A percentile compares a stretch with the other conserved stretches of the same genome.
phyloP scores from a whole-genome alignment of 2,797 vertebrate species.

The Setipinna tenuifilis region DNA sequence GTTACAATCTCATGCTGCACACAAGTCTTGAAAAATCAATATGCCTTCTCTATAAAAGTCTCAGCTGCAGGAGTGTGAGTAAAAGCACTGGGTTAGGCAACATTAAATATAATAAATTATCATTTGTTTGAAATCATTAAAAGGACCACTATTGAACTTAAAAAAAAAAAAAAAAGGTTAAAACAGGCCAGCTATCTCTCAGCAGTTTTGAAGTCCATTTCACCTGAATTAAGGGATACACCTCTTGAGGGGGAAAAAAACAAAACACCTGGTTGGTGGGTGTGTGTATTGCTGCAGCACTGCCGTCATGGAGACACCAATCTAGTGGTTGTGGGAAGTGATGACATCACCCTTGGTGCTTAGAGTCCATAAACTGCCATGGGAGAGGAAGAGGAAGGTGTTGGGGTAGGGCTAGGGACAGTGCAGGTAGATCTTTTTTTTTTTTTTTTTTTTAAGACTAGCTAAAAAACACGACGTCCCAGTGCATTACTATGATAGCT shows the following conservation, averaged over 20 bases:
- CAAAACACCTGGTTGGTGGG: slow-evolving; percentile 26
- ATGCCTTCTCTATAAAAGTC: slow-evolving; percentile 4
- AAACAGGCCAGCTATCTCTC: background rate
- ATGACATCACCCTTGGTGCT: slow-evolving; percentile 46
- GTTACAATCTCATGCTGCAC: slow-evolving; percentile 73
- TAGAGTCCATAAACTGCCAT: slow-evolving; percentile 48
- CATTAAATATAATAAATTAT: slow-evolving; percentile 24
- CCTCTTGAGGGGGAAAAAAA: background rate
- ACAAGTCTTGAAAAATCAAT: slow-evolving; percentile 34
- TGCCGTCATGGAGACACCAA: slow-evolving; percentile 34
- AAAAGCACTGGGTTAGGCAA: slow-evolving; percentile 45
- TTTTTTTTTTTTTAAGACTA: slow-evolving; percentile 42
- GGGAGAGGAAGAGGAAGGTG: slow-evolving; percentile 17
- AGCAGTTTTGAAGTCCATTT: slow-evolving; percentile 13
- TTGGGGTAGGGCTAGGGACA: slow-evolving; percentile 31
- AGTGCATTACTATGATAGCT: slow-evolving; percentile 57
- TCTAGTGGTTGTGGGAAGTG: slow-evolving; percentile 27
- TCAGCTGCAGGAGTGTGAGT: slow-evolving; percentile 57
- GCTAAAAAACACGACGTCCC: slow-evolving; percentile 52
- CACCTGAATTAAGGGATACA: slow-evolving; percentile 17
- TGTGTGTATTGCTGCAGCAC: slow-evolving; percentile 65
- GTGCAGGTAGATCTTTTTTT: slow-evolving; percentile 54
- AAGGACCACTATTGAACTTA: slow-evolving; percentile 3
- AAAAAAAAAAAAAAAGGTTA: background rate
- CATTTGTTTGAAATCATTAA: slow-evolving; percentile 13